These are phyloP conservation scores for Aphyosemion australe DNA, from an alignment of 2,113 vertebrate genomes.

Conservation along the genomic window DNA sequence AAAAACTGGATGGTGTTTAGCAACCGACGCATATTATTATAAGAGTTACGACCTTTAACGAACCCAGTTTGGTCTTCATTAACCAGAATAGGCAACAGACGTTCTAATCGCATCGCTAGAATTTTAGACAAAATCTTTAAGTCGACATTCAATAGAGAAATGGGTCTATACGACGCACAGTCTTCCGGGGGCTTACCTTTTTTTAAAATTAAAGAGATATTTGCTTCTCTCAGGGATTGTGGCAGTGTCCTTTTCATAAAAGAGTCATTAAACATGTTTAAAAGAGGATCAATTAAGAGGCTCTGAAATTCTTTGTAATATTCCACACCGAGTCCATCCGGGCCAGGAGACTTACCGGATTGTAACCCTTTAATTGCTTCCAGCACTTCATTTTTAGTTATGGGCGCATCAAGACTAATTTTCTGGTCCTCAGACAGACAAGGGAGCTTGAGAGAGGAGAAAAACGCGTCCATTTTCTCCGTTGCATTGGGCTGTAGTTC, in stretches of 20 bases:
- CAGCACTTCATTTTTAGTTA: not conserved
- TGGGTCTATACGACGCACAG: conserved; percentile 4
- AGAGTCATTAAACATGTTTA: not conserved
- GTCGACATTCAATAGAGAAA: conserved; percentile 6
- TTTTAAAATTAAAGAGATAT: conserved; percentile 14
- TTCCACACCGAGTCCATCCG: not conserved
- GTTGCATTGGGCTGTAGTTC: not conserved
- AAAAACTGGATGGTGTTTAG: not conserved
- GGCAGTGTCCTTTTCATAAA: not conserved
- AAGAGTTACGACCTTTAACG: not conserved
- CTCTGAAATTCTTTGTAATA: not conserved
- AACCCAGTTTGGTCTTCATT: conserved; percentile 8
- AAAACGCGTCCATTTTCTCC: not conserved
- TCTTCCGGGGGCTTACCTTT: not conserved
- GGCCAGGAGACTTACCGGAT: not conserved
- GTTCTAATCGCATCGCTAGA: not conserved
- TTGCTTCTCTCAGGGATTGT: not conserved
- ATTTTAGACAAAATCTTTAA: not conserved
- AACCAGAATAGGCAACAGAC: not conserved
- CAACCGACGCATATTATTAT: not conserved
- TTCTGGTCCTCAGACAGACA: not conserved
- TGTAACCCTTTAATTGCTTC: not conserved
- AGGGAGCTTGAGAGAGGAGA: not conserved
- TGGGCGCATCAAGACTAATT: not conserved
- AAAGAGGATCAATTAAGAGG: not conserved